Percentiles rank a stretch among this genome's conserved stretches.
Evolutionary conservation across 2,888 invertebrate genomes (phyloP).

Genomic region (Campoplex capitator): DNA sequence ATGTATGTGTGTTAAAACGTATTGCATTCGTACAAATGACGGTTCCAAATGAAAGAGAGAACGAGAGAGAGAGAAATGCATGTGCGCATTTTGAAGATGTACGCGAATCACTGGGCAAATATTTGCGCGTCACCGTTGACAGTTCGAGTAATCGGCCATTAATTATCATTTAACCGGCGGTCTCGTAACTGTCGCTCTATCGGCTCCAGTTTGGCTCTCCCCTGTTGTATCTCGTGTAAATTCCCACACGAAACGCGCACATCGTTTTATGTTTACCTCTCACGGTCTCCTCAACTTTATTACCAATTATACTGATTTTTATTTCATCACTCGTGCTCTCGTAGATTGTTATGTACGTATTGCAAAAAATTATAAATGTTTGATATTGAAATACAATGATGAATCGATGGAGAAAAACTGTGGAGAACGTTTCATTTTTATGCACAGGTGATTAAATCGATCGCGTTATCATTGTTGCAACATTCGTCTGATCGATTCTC

Average conservation of each 20-base stretch:
- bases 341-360: not conserved
- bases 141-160: slow-evolving; percentile 70
- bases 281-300: slow-evolving; percentile 36
- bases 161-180: slow-evolving; percentile 68
- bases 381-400: slow-evolving; percentile 8
- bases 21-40: not conserved
- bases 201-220: slow-evolving; percentile 18
- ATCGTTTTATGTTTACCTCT: slow-evolving; percentile 35
- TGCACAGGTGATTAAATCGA: not conserved
- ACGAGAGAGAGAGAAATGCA: slow-evolving; percentile 7
- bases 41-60: not conserved
- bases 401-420: not conserved
- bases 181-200: slow-evolving; percentile 50
- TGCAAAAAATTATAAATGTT: not conserved
- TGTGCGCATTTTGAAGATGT: slow-evolving; percentile 31
- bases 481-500: not conserved
- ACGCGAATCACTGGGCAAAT: slow-evolving; percentile 71
- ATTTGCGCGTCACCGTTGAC: slow-evolving; percentile 71
- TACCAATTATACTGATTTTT: slow-evolving; percentile 31
- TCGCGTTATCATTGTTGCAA: slow-evolving; percentile 1
- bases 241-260: slow-evolving; percentile 9
- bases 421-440: not conserved
- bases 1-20: not conserved
- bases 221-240: slow-evolving; percentile 30
- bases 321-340: not conserved